phyloP scores from a whole-genome alignment of 2,888 invertebrate genomes.

The Synergus itoensis region DNA sequence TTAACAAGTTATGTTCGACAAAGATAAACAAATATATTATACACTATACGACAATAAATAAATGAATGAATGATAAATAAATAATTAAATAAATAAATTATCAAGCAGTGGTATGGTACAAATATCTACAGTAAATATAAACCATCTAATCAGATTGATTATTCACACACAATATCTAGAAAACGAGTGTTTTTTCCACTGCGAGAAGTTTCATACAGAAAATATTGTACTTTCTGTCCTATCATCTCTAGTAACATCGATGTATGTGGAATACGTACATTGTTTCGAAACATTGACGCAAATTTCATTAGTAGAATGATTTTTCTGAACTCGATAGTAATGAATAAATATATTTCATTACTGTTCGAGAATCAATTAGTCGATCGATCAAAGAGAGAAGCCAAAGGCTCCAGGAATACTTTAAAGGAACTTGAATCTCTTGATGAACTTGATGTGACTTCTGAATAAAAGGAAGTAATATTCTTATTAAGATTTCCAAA shows the following conservation, averaged over 20 bases:
- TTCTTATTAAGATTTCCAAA: constrained; percentile 6
- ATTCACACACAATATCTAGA: constrained; percentile 36
- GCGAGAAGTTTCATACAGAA: constrained; percentile 36
- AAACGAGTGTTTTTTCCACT: constrained; percentile 29
- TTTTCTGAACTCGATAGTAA: constrained; percentile 14
- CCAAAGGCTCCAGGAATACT: not conserved
- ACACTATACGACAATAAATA: constrained; percentile 37
- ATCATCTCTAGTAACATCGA: constrained; percentile 36
- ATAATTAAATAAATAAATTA: constrained; percentile 26
- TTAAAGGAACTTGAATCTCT: not conserved
- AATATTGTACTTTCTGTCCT: constrained; percentile 28
- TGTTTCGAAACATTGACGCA: constrained; percentile 32
- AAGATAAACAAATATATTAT: constrained; percentile 32
- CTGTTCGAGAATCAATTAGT: constrained; percentile 7
- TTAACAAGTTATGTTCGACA: constrained; percentile 30
- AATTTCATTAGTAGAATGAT: constrained; percentile 26
- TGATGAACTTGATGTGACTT: constrained; percentile 11
- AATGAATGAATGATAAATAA: constrained; percentile 29
- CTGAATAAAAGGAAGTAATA: constrained; percentile 2
- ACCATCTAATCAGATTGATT: constrained; percentile 36
- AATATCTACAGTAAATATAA: constrained; percentile 40
- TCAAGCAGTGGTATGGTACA: constrained; percentile 42
- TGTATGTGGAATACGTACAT: constrained; percentile 40
- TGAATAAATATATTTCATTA: constrained; percentile 24
- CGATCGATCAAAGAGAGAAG: not conserved